Percentiles rank a stretch among this genome's conserved stretches.
Conservation (phyloP, 2,797 vertebrate genomes). For the Streptopelia turtur region DNA sequence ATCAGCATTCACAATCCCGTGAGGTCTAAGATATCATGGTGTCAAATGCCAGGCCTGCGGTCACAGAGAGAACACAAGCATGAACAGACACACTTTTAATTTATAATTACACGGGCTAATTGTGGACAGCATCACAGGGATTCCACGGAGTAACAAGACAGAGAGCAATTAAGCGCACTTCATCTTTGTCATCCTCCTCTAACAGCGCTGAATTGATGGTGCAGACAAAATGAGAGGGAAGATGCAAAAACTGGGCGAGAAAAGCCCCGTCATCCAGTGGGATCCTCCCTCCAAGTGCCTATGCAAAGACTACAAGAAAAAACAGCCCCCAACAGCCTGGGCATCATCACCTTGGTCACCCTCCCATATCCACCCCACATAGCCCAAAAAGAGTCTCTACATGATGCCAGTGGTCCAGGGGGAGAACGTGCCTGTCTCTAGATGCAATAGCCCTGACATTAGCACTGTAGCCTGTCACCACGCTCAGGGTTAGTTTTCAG, state of each 20-base stretch:
- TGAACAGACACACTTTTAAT: slow-evolving; percentile 18
- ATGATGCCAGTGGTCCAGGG: neutral
- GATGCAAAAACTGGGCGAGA: neutral
- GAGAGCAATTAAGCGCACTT: slow-evolving; percentile 35
- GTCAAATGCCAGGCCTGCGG: neutral
- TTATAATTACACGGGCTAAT: slow-evolving; percentile 55
- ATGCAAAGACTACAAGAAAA: neutral
- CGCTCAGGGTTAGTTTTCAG: neutral
- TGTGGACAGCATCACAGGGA: slow-evolving; percentile 42
- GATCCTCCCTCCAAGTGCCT: neutral
- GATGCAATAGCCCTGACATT: neutral
- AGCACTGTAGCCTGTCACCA: neutral
- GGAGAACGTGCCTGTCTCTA: neutral
- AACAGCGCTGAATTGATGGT: neutral
- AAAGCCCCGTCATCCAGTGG: neutral
- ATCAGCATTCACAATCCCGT: neutral
- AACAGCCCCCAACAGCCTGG: neutral
- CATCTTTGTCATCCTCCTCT: neutral
- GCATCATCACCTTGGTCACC: neutral
- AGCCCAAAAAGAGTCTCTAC: neutral
- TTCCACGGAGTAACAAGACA: slow-evolving; percentile 32
- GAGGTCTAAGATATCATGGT: slow-evolving; percentile 7
- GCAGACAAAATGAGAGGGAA: neutral
- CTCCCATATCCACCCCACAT: neutral
- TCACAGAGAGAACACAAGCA: neutral